Conservation (phyloP, 2,797 vertebrate species). For the Hippocampus kuda region DNA sequence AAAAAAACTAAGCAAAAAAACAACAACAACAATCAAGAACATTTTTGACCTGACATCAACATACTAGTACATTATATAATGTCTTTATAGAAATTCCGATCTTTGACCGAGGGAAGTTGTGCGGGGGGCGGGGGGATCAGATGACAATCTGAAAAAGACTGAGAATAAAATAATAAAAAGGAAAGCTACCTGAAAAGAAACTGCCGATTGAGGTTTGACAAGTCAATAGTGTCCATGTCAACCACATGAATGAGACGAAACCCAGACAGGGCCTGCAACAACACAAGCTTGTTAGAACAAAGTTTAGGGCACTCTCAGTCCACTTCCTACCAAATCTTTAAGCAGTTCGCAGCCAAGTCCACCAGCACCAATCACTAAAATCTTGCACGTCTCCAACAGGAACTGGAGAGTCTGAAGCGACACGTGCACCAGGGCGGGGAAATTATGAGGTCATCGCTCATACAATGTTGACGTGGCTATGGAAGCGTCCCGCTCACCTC, state of each 20-base stretch:
- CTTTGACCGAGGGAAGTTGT: not conserved
- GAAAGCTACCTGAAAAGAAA: conserved; percentile 90
- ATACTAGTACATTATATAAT: not conserved
- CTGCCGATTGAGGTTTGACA: conserved; percentile 96
- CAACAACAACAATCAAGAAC: too few species aligned
- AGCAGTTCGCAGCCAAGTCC: conserved; percentile 96
- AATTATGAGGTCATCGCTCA: not conserved
- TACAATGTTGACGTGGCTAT: too few species aligned
- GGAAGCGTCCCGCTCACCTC: conserved; percentile 71
- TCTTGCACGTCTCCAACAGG: conserved; percentile 91
- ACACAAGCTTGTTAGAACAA: conserved; percentile 9
- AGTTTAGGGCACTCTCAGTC: not conserved
- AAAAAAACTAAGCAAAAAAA: too few species aligned
- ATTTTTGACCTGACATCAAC: too few species aligned
- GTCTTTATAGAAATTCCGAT: not conserved
- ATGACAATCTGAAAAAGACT: not conserved
- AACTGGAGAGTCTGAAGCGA: conserved; percentile 79
- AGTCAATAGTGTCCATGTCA: conserved; percentile 97
- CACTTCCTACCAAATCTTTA: conserved; percentile 84
- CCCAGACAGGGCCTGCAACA: conserved; percentile 81
- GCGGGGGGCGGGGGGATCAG: not conserved
- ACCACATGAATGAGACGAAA: conserved; percentile 96
- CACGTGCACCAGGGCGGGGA: not conserved
- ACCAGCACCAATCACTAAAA: conserved; percentile 92
- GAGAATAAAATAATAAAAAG: not conserved